Evolutionary conservation across 2,888 invertebrate species (phyloP).

Genomic region (Hirtodrosophila duncani): DNA sequence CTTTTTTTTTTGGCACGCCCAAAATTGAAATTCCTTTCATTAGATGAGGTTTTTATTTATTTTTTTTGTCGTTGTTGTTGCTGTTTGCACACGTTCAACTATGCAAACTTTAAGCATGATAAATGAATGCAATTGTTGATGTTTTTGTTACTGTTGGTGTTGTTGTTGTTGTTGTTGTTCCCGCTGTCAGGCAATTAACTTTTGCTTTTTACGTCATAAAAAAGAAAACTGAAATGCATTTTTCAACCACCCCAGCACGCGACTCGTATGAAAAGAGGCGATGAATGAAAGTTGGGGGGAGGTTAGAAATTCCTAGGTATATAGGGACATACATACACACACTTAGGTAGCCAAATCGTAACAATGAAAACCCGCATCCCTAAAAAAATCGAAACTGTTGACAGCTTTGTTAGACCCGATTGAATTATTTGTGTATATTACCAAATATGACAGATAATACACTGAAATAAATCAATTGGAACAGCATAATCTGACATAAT

Average conservation of each 20-base stretch:
- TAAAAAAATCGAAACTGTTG: slow-evolving; percentile 3
- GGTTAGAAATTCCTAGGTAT: too few relatives aligned
- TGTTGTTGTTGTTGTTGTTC: slow-evolving; percentile 19
- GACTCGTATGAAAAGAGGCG: not conserved
- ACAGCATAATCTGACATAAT: too few relatives aligned
- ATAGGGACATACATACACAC: too few relatives aligned
- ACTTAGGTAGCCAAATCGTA: too few relatives aligned
- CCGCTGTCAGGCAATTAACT: slow-evolving; percentile 58
- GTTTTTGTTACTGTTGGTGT: slow-evolving; percentile 1
- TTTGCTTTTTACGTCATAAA: slow-evolving; percentile 41
- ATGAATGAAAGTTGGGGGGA: too few relatives aligned
- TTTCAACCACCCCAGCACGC: slow-evolving; percentile 50
- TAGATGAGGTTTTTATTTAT: slow-evolving; percentile 28
- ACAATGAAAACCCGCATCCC: slow-evolving; percentile 42
- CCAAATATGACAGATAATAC: too few relatives aligned
- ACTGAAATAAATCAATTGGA: too few relatives aligned
- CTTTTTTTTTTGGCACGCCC: slow-evolving; percentile 54
- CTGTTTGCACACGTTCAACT: slow-evolving; percentile 60
- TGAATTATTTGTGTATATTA: too few relatives aligned
- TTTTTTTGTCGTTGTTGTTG: slow-evolving; percentile 44
- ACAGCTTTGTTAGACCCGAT: too few relatives aligned
- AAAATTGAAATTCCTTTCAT: slow-evolving; percentile 47
- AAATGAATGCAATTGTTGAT: slow-evolving; percentile 62
- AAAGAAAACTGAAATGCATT: slow-evolving; percentile 53
- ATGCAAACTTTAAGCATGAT: slow-evolving; percentile 72